Conservation (phyloP, 2,888 invertebrate species). For the Volucella bombylans region DNA sequence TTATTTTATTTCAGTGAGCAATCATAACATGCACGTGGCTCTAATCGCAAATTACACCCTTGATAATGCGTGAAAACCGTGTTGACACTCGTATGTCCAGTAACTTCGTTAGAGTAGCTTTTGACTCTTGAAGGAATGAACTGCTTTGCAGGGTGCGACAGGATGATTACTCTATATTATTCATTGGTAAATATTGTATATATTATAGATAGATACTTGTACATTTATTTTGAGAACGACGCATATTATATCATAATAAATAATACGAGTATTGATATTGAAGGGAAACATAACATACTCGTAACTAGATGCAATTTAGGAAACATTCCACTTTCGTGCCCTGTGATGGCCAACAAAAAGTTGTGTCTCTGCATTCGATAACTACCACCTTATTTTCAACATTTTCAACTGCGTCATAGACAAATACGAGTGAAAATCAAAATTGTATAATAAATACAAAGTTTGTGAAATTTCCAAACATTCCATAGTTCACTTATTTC, state of each 20-base stretch:
- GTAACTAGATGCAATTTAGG: too few species aligned
- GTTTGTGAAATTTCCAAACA: background rate
- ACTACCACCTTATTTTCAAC: background rate
- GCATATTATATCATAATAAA: too few species aligned
- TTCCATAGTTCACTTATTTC: slow-evolving; percentile 2
- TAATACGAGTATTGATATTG: too few species aligned
- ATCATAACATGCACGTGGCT: slow-evolving; percentile 60
- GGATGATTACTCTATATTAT: slow-evolving; percentile 55
- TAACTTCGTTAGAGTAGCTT: slow-evolving; percentile 28
- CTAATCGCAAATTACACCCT: slow-evolving; percentile 69
- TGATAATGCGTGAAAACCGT: slow-evolving; percentile 2
- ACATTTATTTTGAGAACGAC: too few species aligned
- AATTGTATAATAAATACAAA: background rate
- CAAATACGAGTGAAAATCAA: slow-evolving; percentile 5
- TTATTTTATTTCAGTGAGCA: slow-evolving; percentile 46
- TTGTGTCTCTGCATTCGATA: too few species aligned
- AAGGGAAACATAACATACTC: too few species aligned
- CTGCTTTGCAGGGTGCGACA: background rate
- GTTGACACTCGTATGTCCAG: slow-evolving; percentile 34
- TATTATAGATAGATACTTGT: background rate
- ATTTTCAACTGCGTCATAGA: background rate
- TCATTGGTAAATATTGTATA: slow-evolving; percentile 48
- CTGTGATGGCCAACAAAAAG: too few species aligned
- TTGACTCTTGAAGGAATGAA: slow-evolving; percentile 44
- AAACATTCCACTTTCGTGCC: too few species aligned